Conservation (phyloP, 1,140 invertebrate species). For the Zeugodacus cucurbitae region DNA sequence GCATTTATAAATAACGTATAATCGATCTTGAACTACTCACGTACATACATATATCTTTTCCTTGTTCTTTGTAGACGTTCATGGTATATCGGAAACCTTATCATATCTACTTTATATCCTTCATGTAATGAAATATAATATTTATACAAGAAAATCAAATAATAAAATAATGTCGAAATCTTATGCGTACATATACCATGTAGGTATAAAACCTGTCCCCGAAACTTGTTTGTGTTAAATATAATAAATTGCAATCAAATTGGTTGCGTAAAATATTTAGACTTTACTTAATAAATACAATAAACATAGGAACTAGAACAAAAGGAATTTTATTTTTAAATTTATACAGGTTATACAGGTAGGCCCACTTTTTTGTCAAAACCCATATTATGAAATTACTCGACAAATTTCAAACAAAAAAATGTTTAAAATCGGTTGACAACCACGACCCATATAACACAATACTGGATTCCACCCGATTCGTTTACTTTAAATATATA, state of each 20-base stretch:
- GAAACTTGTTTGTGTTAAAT: background rate
- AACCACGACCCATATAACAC: too few species aligned
- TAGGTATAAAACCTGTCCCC: background rate
- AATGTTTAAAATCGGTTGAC: too few species aligned
- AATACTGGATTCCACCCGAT: too few species aligned
- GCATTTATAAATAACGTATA: constrained; percentile 7
- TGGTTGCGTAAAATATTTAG: background rate
- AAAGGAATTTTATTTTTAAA: background rate
- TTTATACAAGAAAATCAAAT: background rate
- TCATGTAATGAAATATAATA: background rate
- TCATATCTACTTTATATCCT: background rate
- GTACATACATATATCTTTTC: background rate
- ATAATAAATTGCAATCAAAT: background rate
- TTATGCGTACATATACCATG: background rate
- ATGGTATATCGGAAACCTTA: background rate
- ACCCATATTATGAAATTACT: too few species aligned
- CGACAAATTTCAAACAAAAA: too few species aligned
- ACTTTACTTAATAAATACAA: background rate
- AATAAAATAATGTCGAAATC: too few species aligned
- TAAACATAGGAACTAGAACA: background rate
- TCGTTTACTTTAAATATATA: too few species aligned
- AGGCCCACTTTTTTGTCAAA: too few species aligned
- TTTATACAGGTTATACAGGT: too few species aligned
- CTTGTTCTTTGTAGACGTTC: constrained; percentile 19
- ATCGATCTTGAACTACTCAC: background rate